Evolutionary conservation across 2,888 invertebrate genomes (phyloP).

Genomic region (Tachina grossa): DNA sequence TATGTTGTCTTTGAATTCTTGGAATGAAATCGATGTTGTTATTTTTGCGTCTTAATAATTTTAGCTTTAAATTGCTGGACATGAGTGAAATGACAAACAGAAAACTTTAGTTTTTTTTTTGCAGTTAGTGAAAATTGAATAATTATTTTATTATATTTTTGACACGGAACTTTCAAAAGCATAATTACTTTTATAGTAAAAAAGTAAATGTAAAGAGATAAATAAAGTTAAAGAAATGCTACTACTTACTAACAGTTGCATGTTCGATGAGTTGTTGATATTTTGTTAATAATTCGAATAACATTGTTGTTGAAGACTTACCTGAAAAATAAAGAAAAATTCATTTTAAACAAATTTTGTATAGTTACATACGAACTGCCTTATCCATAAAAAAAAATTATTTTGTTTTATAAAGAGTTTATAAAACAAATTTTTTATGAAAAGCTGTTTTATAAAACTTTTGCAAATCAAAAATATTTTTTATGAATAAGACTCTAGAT

Average conservation of each 20-base stretch:
- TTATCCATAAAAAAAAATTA: no score
- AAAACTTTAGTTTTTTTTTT: conserved; percentile 4
- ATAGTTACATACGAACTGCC: no score
- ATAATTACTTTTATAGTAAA: not conserved
- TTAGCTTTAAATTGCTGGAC: conserved; percentile 14
- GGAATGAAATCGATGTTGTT: conserved; percentile 47
- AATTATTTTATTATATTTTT: conserved; percentile 51
- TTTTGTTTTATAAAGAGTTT: no score
- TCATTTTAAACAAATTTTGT: not conserved
- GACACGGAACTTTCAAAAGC: conserved; percentile 5
- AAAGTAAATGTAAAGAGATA: not conserved
- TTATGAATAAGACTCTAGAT: no score
- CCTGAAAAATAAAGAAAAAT: conserved; percentile 27
- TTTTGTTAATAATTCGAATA: not conserved
- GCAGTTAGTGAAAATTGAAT: conserved; percentile 12
- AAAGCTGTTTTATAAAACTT: no score
- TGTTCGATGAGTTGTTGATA: no score
- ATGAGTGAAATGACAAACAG: conserved; percentile 22
- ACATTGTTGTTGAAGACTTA: not conserved
- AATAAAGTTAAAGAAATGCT: not conserved
- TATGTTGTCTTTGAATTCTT: conserved; percentile 28
- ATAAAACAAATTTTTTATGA: no score
- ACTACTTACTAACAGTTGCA: not conserved
- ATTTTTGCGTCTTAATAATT: conserved; percentile 44
- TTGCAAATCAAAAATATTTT: no score